Evolutionary conservation across 2,888 invertebrate species (phyloP).

Genomic region (Bruchidius siliquastri): DNA sequence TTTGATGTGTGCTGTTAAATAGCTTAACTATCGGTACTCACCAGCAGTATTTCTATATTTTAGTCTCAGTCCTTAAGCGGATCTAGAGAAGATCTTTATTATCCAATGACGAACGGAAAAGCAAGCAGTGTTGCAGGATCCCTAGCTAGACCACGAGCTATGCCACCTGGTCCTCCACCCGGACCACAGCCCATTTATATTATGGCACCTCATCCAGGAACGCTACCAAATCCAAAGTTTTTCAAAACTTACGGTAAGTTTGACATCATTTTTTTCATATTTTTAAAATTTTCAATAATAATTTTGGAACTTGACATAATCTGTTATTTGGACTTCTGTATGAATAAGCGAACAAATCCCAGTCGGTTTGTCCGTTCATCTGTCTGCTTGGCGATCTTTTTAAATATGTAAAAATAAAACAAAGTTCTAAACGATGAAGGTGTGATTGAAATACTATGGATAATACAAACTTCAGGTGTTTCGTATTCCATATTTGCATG

Average conservation of each 20-base stretch:
- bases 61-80: constrained; percentile 22
- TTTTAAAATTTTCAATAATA: no score
- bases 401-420: no score
- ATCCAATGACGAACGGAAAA: constrained; percentile 53
- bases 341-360: no score
- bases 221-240: constrained; percentile 47
- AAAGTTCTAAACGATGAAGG: no score
- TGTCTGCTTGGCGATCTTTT: no score
- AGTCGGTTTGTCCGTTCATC: no score
- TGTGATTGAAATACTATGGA: no score
- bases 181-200: constrained; percentile 41
- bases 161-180: constrained; percentile 31
- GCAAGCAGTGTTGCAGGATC: constrained; percentile 45
- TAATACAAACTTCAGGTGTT: no score
- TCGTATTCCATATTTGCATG: no score
- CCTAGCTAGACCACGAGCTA: constrained; percentile 44
- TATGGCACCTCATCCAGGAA: constrained; percentile 41
- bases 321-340: no score
- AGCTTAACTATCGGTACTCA: no score
- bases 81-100: constrained; percentile 53
- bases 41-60: background rate
- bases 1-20: no score
- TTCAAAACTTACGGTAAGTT: constrained; percentile 46
- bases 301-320: background rate
- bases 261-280: background rate